A percentile compares a stretch with the other conserved stretches of the same genome.
Conservation (phyloP, 2,888 invertebrate species). For the Hyppa rectilinea region DNA sequence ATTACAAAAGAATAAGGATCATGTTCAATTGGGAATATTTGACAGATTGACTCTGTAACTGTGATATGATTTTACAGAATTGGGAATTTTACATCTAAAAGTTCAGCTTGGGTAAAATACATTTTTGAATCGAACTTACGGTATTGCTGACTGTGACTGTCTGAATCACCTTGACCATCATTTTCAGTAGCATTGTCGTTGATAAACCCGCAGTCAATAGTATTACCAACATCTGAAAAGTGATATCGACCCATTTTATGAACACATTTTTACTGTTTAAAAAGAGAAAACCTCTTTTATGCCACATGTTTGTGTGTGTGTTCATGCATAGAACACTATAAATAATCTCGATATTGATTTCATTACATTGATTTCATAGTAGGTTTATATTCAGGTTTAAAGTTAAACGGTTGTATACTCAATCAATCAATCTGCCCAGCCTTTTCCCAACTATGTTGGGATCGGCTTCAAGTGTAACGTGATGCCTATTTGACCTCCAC, state of each 20-base stretch:
- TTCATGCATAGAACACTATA: neutral
- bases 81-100: neutral
- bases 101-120: neutral
- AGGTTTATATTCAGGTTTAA: neutral
- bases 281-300: neutral
- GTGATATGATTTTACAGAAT: neutral
- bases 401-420: too few relatives aligned
- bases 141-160: conserved; percentile 53
- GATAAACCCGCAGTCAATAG: conserved; percentile 78
- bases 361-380: neutral
- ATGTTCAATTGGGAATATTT: too few relatives aligned
- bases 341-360: neutral
- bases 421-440: too few relatives aligned
- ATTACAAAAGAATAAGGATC: too few relatives aligned
- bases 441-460: too few relatives aligned
- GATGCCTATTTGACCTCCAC: too few relatives aligned
- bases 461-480: too few relatives aligned
- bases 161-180: conserved; percentile 74
- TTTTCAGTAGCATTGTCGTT: conserved; percentile 78
- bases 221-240: conserved; percentile 78
- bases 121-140: conserved; percentile 60
- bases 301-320: neutral
- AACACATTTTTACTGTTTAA: neutral
- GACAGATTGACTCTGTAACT: too few relatives aligned
- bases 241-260: neutral